These are phyloP conservation scores for Lycopodina hypogea DNA, from an alignment of 37 sponge, comb jelly and placozoan species.

Conservation along the genomic window DNA sequence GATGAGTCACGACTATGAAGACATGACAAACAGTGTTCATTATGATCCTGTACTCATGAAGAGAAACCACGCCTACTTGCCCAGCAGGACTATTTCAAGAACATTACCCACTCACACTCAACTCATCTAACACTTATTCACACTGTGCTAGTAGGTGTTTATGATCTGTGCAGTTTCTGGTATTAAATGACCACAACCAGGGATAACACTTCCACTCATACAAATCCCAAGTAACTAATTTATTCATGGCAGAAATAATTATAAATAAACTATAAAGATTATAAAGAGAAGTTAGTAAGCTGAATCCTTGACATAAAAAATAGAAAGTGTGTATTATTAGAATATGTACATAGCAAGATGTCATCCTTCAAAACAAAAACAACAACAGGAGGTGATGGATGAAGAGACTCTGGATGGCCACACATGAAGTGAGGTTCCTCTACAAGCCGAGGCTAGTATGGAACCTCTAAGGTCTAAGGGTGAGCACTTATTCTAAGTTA, in stretches of 20 bases:
- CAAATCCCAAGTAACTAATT: neutral
- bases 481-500: too few relatives aligned
- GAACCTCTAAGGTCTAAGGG: too few relatives aligned
- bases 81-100: neutral
- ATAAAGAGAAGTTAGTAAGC: too few relatives aligned
- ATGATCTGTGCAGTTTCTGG: neutral
- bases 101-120: neutral
- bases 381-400: too few relatives aligned
- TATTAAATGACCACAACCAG: neutral
- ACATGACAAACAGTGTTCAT: neutral
- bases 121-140: neutral
- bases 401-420: too few relatives aligned
- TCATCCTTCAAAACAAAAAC: too few relatives aligned
- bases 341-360: too few relatives aligned
- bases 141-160: neutral
- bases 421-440: too few relatives aligned
- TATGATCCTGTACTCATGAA: constrained; percentile 2
- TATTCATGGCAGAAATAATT: neutral
- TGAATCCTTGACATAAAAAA: too few relatives aligned
- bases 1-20: constrained; percentile 29
- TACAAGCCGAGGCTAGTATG: too few relatives aligned
- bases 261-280: neutral
- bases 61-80: constrained; percentile 14
- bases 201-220: neutral
- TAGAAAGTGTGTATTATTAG: too few relatives aligned